phyloP scores from a whole-genome alignment of 1,140 invertebrate genomes.

The Epicauta chinensis region DNA sequence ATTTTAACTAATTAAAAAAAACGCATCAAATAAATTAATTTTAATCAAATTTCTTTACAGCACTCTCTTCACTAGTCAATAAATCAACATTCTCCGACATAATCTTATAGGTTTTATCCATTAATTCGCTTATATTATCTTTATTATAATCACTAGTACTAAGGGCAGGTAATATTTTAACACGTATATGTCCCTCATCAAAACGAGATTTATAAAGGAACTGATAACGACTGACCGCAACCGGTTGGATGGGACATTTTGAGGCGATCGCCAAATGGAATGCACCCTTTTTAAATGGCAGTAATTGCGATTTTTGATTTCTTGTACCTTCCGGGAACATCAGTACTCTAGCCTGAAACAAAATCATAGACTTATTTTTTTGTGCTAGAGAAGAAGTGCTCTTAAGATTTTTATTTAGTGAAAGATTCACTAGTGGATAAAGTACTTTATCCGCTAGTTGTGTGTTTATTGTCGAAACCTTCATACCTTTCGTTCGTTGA shows the following conservation, averaged over 20 bases:
- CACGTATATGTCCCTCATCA: constrained; percentile 59
- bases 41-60: neutral
- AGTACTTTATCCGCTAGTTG: no score
- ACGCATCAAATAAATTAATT: neutral
- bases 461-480: no score
- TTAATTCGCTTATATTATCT: constrained; percentile 58
- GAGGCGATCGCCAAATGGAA: constrained; percentile 86
- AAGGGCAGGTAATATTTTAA: constrained; percentile 66
- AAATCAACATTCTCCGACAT: constrained; percentile 52
- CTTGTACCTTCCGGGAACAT: constrained; percentile 66
- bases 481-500: constrained; percentile 43
- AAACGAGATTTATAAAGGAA: constrained; percentile 75
- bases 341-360: constrained; percentile 43
- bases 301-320: constrained; percentile 66
- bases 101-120: constrained; percentile 53
- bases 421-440: no score
- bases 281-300: constrained; percentile 87
- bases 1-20: no score
- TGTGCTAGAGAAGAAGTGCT: no score
- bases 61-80: constrained; percentile 10
- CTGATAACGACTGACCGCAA: constrained; percentile 83
- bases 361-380: neutral
- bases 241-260: constrained; percentile 77
- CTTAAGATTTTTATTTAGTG: no score
- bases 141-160: constrained; percentile 55